Evolutionary conservation across 2,113 vertebrate species (phyloP).

Genomic region (Oreochromis aureus): DNA sequence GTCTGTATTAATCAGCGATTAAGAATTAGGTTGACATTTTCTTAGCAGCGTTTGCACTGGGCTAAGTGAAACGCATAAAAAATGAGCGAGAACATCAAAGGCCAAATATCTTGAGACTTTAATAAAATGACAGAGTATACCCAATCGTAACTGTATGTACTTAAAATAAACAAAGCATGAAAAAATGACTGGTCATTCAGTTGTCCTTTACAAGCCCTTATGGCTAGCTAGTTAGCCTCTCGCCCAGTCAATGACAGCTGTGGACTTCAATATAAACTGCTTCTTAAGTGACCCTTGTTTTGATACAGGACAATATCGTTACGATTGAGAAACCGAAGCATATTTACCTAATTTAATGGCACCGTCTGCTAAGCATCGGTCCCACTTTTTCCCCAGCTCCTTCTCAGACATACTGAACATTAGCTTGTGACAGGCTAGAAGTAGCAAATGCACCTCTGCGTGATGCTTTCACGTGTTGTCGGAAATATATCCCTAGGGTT

Average conservation of each 20-base stretch:
- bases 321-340: neutral
- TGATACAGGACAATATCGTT: neutral
- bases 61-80: neutral
- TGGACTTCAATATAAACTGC: neutral
- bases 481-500: neutral
- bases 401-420: slow-evolving; percentile 81
- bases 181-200: neutral
- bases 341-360: slow-evolving; percentile 88
- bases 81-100: neutral
- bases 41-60: neutral
- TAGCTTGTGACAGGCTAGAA: slow-evolving; percentile 22
- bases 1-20: neutral
- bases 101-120: neutral
- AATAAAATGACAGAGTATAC: neutral
- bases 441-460: slow-evolving; percentile 15
- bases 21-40: neutral
- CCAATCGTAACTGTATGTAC: neutral
- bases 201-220: slow-evolving; percentile 46
- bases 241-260: slow-evolving; percentile 49
- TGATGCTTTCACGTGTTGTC: slow-evolving; percentile 6
- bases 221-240: slow-evolving; percentile 56
- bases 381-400: slow-evolving; percentile 90
- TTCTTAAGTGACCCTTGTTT: neutral
- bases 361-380: slow-evolving; percentile 87
- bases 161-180: neutral